Evolutionary conservation across 2,113 vertebrate species (phyloP), one percentile per base, ranked within the genome.

Genomic region (Mandrillus leucophaeus): DNA sequence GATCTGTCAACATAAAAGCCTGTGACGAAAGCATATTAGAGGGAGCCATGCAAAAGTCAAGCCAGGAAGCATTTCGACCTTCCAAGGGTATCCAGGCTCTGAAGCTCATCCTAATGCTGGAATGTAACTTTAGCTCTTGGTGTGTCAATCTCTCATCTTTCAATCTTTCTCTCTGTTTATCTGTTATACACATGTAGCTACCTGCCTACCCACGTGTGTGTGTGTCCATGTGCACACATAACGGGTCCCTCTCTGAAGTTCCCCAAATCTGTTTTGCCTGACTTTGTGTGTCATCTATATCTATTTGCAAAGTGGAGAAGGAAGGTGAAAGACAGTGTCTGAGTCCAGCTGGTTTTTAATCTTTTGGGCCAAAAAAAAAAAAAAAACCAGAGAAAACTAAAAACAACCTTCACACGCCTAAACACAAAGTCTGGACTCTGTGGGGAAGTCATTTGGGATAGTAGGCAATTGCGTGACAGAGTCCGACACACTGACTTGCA

Each of bases 401-500:
- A 95, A 93, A 88, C 80, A 95, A 55, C 12, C 57, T 57, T 79
- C 40, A 13, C 88, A 84, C 14, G 50, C 78, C 70, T 50, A 55
- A 96, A 57, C 64, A 78, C 64, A 30, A n/a, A 85, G 30, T 84
- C 93, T 93, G 76, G 85, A 88, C 88, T 79, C 12, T 40, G 52
- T 45, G 64, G 50, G 81, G 48, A 89, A 84, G 86, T 64, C 70
- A 22, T 17, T 16, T 87, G 48, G 55, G 50, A 40, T 50, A 35
- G 30, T 27, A 32, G 50, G 6, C 16, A 0, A 35, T 80, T 3
- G 48, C 72, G 64, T 14, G 90, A 52, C 72, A 59, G 43, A 61
- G 50, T 27, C 23, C 22, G 78, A 23, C 83, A 18, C 0, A 1
- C 23, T 0, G 0, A 9, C 9, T 0, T n/a, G 68, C 1, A 0